Conservation (phyloP, 2,888 invertebrate species). For the Eucriotettix oculatus region DNA sequence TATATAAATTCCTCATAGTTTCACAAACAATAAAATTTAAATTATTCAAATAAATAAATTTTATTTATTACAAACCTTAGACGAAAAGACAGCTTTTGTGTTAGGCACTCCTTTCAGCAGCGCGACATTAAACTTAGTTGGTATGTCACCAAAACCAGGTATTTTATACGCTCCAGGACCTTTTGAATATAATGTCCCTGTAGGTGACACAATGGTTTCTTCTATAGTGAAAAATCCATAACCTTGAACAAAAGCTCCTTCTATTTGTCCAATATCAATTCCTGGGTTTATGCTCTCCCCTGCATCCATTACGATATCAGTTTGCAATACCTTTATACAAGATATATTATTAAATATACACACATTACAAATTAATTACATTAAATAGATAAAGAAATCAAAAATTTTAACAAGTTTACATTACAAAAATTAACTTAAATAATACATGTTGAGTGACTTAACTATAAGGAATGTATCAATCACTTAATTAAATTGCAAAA, state of each 20-base stretch:
- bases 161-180: slow-evolving; percentile 92
- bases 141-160: slow-evolving; percentile 84
- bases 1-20: background rate
- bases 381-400: too few species aligned
- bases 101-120: slow-evolving; percentile 78
- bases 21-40: background rate
- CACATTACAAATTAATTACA: too few species aligned
- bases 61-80: slow-evolving; percentile 47
- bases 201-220: slow-evolving; percentile 72
- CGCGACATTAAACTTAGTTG: slow-evolving; percentile 80
- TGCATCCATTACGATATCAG: slow-evolving; percentile 94
- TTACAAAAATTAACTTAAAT: too few species aligned
- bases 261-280: slow-evolving; percentile 91
- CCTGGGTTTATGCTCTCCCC: slow-evolving; percentile 91
- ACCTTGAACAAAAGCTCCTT: slow-evolving; percentile 89
- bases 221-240: slow-evolving; percentile 85
- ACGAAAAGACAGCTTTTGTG: slow-evolving; percentile 82
- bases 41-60: too few species aligned
- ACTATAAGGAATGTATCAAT: too few species aligned
- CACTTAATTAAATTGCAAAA: too few species aligned
- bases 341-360: too few species aligned
- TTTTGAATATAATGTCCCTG: slow-evolving; percentile 61
- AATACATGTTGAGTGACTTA: too few species aligned
- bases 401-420: too few species aligned
- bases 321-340: slow-evolving; percentile 31